phyloP scores from a whole-genome alignment of 2,888 invertebrate genomes.

The Yponomeuta malinellus region DNA sequence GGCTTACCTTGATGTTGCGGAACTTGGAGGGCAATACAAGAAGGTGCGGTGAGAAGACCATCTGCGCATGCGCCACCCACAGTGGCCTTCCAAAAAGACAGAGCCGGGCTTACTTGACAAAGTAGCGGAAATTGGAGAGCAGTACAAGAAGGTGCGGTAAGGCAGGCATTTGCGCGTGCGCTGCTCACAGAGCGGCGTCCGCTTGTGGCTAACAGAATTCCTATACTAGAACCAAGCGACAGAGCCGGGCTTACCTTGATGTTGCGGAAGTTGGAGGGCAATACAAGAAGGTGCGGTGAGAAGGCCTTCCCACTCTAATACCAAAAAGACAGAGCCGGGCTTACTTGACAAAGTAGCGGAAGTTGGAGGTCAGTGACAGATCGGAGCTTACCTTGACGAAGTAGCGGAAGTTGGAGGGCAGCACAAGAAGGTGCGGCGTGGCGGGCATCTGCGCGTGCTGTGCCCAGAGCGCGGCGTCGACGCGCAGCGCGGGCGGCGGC shows the following conservation, averaged over 20 bases:
- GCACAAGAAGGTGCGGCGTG: conserved; percentile 87
- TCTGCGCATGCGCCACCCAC: too few relatives aligned
- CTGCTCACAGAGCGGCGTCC: conserved; percentile 83
- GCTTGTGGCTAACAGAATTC: conserved; percentile 31
- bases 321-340: neutral
- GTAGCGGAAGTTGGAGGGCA: conserved; percentile 90
- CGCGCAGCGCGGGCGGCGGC: conserved; percentile 55
- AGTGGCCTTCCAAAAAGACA: neutral
- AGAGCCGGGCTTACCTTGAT: too few relatives aligned
- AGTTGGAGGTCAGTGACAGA: conserved; percentile 73
- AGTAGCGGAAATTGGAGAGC: conserved; percentile 90
- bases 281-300: too few relatives aligned
- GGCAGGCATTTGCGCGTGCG: conserved; percentile 80
- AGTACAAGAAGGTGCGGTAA: conserved; percentile 89
- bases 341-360: conserved; percentile 87
- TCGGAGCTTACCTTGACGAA: conserved; percentile 80
- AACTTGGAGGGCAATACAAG: too few relatives aligned
- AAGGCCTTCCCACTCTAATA: too few relatives aligned
- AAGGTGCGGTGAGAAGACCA: too few relatives aligned
- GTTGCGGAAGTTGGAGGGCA: too few relatives aligned
- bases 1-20: too few relatives aligned
- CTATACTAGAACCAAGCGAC: neutral
- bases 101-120: conserved; percentile 77
- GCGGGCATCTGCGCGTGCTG: conserved; percentile 81
- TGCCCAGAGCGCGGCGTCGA: conserved; percentile 80